These are phyloP conservation scores for Rhineura floridana DNA, from an alignment of 2,113 vertebrate species.

Conservation along the genomic window DNA sequence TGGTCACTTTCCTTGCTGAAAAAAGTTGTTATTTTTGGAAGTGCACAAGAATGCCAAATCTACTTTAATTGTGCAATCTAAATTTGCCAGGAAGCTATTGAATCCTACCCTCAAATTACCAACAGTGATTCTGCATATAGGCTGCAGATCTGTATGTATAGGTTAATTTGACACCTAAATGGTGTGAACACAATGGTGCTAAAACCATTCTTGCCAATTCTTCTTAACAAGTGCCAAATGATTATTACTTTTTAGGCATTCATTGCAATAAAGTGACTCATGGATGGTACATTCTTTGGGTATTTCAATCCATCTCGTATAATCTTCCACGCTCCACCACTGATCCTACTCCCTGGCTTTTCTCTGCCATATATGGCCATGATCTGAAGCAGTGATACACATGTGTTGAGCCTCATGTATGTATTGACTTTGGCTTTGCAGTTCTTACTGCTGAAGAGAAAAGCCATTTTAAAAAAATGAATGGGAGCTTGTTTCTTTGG, in stretches of 20 bases:
- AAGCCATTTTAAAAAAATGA: neutral
- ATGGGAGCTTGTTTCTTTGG: neutral
- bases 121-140: no score
- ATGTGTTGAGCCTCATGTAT: neutral
- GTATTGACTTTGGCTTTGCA: neutral
- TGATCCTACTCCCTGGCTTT: slow-evolving; percentile 19
- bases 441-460: slow-evolving; percentile 2
- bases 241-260: slow-evolving; percentile 32
- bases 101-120: no score
- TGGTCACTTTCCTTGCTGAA: no score
- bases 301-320: slow-evolving; percentile 13
- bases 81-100: no score
- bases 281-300: slow-evolving; percentile 13
- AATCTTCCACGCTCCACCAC: slow-evolving; percentile 15
- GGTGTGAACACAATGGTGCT: no score
- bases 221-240: slow-evolving; percentile 45
- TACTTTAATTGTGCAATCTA: no score
- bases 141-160: no score
- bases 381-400: neutral
- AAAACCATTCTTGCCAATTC: slow-evolving; percentile 49
- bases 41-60: no score
- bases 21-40: no score
- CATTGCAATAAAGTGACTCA: slow-evolving; percentile 29
- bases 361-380: no score
- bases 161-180: no score